Base-by-base conservation (phyloP, 1,140 invertebrate genomes). In the Stegodyphus dumicola region DNA sequence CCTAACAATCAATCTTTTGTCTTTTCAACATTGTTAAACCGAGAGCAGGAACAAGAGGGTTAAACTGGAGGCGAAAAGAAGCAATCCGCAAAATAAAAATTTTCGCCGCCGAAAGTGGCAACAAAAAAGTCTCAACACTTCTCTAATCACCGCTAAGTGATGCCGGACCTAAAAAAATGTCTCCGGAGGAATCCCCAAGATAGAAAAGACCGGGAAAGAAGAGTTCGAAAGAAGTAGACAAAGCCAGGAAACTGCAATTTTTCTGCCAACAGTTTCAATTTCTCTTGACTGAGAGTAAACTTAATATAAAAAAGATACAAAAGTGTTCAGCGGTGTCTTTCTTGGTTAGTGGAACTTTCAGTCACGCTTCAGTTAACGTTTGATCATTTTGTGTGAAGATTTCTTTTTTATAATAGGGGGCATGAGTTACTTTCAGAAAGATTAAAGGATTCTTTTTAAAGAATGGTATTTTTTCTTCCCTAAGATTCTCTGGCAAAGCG, bases 121-220 rank as follows among this genome's bases (percentile, higher is more conserved):
- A 76, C 56, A 18, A 64, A 51, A 53, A 17, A 33, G 4, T 17
- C 75, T 77, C 75, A 77, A 77, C 75, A 66, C 60, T 66, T 77
- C 75, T 66, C 75, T 77, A 77, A 77, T 77, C 75, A 77, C 75
- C 53, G 75, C 75, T 77, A 77, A 77, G 75, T 77, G 75, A 77
- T 66, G 75, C 75, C 60, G 49, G 48, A 51, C 56, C 15, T 49
- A 49, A 49, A 76, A 70, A 70, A 70, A 18, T 6, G 10, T 70
- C n/a, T 70, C 67, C 10, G 11, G 67, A 70, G 67, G 33, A 48
- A 70, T 11, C 15, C 5, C 11, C 11, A 70, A 10, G 11, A 48
- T 5, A 17, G 67, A 33, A 70, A 11, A 15, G 70, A 54, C 6
- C 13, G 70, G 13, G 70, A 51, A 53, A 17, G 9, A 51, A 48